Evolutionary conservation across 23 tunicate species (phyloP).

Genomic region (Styela clava): DNA sequence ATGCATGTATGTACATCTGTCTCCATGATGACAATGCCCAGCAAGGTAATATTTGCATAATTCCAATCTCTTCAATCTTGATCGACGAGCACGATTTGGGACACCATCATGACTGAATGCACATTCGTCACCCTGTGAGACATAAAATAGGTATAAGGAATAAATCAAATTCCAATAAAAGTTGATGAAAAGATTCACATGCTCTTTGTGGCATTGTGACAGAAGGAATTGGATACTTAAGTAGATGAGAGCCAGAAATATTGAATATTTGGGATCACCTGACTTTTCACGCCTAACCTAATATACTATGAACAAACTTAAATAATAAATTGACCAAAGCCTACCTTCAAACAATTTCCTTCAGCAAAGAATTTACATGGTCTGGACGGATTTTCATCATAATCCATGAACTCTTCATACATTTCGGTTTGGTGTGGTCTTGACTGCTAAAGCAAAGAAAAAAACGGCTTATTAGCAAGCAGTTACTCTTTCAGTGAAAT

Average conservation of each 20-base stretch:
- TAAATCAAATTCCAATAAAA: background rate
- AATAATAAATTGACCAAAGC: too few relatives aligned
- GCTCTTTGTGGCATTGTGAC: too few relatives aligned
- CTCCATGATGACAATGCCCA: slow-evolving; percentile 59
- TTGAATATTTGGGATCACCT: too few relatives aligned
- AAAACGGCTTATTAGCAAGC: background rate
- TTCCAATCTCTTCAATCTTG: slow-evolving; percentile 47
- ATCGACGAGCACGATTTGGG: background rate
- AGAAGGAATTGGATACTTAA: too few relatives aligned
- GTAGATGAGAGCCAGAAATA: too few relatives aligned
- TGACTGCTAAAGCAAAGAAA: background rate
- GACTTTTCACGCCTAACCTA: too few relatives aligned
- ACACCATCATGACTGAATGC: slow-evolving; percentile 33
- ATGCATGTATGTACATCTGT: slow-evolving; percentile 88
- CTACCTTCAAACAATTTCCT: slow-evolving; percentile 45
- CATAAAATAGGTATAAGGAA: background rate
- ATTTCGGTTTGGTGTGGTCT: slow-evolving; percentile 9
- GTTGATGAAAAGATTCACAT: too few relatives aligned
- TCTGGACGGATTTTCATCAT: slow-evolving; percentile 17
- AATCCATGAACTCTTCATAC: slow-evolving; percentile 26
- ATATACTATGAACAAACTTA: too few relatives aligned
- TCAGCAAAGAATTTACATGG: slow-evolving; percentile 45
- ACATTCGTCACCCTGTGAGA: slow-evolving; percentile 44
- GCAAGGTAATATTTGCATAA: slow-evolving; percentile 66
- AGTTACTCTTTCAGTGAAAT: too few relatives aligned